Evolutionary conservation across 2,113 vertebrate species (phyloP), one percentile per base, ranked within the genome.

Genomic region (Prionailurus viverrinus): DNA sequence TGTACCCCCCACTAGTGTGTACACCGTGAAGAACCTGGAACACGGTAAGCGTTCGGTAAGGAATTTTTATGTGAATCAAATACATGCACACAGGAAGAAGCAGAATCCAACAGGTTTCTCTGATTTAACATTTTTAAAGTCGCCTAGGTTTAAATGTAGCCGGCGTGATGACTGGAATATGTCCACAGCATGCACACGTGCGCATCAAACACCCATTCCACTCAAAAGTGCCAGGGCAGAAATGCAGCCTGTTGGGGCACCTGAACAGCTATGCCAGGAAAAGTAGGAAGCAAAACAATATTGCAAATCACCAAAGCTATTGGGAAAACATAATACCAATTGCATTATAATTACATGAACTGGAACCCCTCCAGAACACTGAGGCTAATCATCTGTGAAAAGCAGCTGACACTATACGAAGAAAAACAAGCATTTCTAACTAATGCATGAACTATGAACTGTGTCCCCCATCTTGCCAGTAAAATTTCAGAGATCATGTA

Each of bases 1-100:
- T 25, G 16, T 25, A 27, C 9, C 12, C 2, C 4, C 7, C 18
- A 76, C 7, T 0, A 33, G 4, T 39, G 13, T 9, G 15, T 14
- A 41, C n/a, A 9, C 16, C 58, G 21, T 1, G 36, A 68, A 82
- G 73, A 71, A 23, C 1, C 15, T 51, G 45, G 7, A 14, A 4
- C 15, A 15, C 13, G 12, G 14, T 55, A 63, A 65, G 29, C 18
- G 33, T 39, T 73, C 29, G 25, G 80, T 36, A 74, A n/a, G 51
- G 23, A 58, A 7, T 31, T 13, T 3, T 27, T 55, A 19, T 25
- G 51, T 31, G 23, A 25, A 79, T 12, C 27, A 61, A 45, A n/a
- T 7, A 27, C 0, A 31, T n/a, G 31, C 33, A 21, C 11, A 19
- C 0, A 31, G 41, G 86, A 23, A 13, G 18, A 66, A 80, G 45